Percentiles rank a stretch among this genome's conserved stretches.
These are phyloP conservation scores for Heliothis subflexa DNA, from an alignment of 1,140 invertebrate genomes.

Conservation along the genomic window DNA sequence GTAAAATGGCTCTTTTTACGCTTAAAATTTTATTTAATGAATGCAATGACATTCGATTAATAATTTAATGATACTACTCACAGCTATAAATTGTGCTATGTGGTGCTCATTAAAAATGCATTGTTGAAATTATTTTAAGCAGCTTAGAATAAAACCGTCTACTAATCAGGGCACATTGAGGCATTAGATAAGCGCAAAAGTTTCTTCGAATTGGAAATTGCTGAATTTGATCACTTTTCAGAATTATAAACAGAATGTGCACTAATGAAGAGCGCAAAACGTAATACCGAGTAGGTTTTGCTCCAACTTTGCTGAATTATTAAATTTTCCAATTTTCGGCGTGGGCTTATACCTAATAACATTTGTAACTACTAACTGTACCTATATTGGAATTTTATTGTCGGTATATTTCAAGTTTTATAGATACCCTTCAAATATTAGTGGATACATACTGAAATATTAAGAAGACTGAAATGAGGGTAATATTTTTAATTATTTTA, in stretches of 20 bases:
- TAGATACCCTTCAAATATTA: not conserved
- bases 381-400: constrained; percentile 41
- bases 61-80: too few relatives aligned
- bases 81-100: not conserved
- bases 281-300: constrained; percentile 21
- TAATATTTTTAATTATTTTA: too few relatives aligned
- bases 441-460: too few relatives aligned
- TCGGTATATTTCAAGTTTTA: not conserved
- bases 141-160: constrained; percentile 15
- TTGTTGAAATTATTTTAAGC: constrained; percentile 8
- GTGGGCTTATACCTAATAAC: constrained; percentile 31
- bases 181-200: constrained; percentile 23
- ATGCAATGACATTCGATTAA: too few relatives aligned
- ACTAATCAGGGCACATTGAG: constrained; percentile 40
- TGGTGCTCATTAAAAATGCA: constrained; percentile 32
- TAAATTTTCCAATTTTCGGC: constrained; percentile 43
- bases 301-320: constrained; percentile 42
- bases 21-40: too few relatives aligned
- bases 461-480: too few relatives aligned
- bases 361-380: constrained; percentile 25
- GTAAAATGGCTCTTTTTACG: too few relatives aligned
- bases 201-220: constrained; percentile 31
- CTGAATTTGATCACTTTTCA: constrained; percentile 37
- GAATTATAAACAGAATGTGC: constrained; percentile 41
- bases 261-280: constrained; percentile 37